Conservation (phyloP, 2,888 invertebrate species). For the Odontomyia ornata region DNA sequence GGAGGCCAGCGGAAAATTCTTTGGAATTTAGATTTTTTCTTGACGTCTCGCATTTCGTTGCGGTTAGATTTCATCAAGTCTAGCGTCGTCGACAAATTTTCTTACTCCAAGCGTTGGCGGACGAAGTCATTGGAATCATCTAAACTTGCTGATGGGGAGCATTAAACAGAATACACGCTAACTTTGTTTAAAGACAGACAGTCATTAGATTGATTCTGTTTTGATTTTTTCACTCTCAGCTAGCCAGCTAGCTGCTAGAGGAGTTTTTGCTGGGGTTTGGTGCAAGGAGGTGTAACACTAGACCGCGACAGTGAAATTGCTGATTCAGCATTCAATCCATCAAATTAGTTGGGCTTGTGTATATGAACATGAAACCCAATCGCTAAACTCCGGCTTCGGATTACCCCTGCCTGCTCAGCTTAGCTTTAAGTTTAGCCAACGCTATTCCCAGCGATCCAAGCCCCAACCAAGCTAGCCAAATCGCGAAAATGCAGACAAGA, state of each 20-base stretch:
- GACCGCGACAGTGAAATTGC: neutral
- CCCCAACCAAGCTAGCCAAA: no score
- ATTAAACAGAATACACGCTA: no score
- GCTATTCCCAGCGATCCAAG: neutral
- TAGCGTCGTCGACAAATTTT: neutral
- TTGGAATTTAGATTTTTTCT: neutral
- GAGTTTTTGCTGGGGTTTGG: no score
- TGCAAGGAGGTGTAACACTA: neutral
- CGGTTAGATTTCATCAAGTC: neutral
- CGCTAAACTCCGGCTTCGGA: constrained; percentile 16
- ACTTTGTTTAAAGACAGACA: no score
- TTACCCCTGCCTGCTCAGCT: neutral
- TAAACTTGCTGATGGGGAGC: no score
- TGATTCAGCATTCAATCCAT: constrained; percentile 2
- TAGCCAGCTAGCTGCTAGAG: no score
- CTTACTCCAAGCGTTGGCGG: no score
- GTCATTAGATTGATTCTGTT: no score
- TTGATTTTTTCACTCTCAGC: no score
- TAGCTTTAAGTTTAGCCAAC: no score
- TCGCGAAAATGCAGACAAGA: constrained; percentile 18
- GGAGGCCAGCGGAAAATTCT: neutral
- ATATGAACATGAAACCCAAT: constrained; percentile 18
- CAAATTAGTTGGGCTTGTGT: neutral
- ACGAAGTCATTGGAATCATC: no score
- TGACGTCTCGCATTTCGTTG: neutral